Percentiles rank a stretch among this genome's conserved stretches.
Conservation (phyloP, 2,113 vertebrate species). For the Cinclus cinclus region DNA sequence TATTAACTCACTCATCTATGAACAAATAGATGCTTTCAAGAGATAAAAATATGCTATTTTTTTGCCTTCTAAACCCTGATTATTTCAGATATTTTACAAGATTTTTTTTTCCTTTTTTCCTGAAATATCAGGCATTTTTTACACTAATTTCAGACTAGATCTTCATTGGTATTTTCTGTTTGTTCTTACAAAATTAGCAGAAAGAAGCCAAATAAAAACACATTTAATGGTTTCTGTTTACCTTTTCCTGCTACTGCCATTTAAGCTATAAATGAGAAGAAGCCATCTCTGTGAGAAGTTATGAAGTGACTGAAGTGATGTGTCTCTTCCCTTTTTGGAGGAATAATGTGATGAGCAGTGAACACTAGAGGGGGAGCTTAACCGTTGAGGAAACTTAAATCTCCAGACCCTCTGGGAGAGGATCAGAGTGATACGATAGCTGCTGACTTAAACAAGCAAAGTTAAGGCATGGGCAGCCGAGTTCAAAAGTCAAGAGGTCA, state of each 20-base stretch:
- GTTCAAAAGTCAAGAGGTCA: constrained; percentile 87
- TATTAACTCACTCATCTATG: not conserved
- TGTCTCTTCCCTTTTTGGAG: constrained; percentile 46
- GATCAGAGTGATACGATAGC: constrained; percentile 70
- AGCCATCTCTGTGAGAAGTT: constrained; percentile 27
- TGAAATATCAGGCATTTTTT: not conserved
- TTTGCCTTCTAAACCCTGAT: not conserved
- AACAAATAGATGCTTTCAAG: not conserved
- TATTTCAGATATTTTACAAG: not conserved
- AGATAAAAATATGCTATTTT: not conserved
- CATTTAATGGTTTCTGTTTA: not conserved
- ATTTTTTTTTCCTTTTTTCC: not conserved
- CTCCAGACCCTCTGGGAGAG: constrained; percentile 67
- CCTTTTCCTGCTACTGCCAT: not conserved
- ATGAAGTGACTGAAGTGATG: constrained; percentile 31
- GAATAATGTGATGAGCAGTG: constrained; percentile 79
- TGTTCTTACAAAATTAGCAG: not conserved
- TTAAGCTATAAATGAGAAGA: not conserved
- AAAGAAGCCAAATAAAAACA: not conserved
- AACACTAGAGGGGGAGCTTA: constrained; percentile 99
- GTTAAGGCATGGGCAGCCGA: constrained; percentile 78
- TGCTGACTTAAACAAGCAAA: constrained; percentile 78
- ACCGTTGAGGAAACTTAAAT: constrained; percentile 78
- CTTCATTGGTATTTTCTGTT: not conserved
- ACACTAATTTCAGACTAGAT: not conserved